These are phyloP conservation scores for Enteromius paludinosus DNA, from an alignment of 2,797 vertebrate species.

Conservation along the genomic window DNA sequence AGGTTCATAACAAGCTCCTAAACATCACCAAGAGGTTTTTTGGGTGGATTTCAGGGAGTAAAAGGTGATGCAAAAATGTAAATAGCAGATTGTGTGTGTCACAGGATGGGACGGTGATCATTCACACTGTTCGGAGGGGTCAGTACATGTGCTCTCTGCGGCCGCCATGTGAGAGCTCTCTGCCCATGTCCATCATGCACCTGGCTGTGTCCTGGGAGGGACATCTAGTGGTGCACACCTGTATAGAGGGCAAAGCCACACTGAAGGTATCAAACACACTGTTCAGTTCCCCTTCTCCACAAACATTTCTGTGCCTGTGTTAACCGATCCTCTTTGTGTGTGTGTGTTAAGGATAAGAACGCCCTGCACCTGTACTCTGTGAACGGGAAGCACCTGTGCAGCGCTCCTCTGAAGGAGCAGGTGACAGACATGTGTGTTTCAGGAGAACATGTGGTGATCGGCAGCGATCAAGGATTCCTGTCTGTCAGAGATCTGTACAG, in stretches of 20 bases:
- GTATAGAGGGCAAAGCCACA: constrained; percentile 88
- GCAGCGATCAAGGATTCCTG: constrained; percentile 92
- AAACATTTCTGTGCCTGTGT: neutral
- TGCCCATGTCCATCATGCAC: constrained; percentile 86
- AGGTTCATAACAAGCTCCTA: neutral
- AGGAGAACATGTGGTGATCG: constrained; percentile 87
- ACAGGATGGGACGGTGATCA: constrained; percentile 93
- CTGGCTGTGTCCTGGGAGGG: constrained; percentile 94
- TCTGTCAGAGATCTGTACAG: constrained; percentile 94
- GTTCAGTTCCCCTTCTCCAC: neutral
- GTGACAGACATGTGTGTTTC: constrained; percentile 91
- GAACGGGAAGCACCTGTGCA: constrained; percentile 90
- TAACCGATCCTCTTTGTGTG: neutral
- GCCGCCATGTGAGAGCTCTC: constrained; percentile 90
- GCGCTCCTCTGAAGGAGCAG: constrained; percentile 90
- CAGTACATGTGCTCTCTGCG: constrained; percentile 91
- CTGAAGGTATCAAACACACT: constrained; percentile 83
- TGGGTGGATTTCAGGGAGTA: neutral
- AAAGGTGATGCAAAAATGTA: neutral
- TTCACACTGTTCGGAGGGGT: constrained; percentile 88
- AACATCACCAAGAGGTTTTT: neutral
- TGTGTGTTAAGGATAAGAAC: constrained; percentile 87
- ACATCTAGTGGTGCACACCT: constrained; percentile 90
- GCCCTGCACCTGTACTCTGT: constrained; percentile 93
- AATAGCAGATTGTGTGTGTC: neutral